These are phyloP conservation scores for Peromyscus eremicus DNA, from an alignment of 2,797 vertebrate genomes.

Conservation along the genomic window DNA sequence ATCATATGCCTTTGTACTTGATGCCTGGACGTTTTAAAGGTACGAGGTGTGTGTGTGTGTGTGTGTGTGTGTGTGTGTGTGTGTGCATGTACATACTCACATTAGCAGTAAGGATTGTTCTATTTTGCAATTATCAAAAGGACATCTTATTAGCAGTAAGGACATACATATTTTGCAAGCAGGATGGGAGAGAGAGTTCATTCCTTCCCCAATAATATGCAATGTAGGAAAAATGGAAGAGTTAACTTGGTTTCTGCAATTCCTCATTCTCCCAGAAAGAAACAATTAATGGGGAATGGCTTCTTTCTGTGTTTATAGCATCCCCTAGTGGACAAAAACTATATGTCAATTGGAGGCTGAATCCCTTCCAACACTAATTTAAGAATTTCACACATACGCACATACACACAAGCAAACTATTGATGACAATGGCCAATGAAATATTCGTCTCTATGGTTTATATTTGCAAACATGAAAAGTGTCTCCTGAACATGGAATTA, in stretches of 20 bases:
- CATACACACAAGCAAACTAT: background rate
- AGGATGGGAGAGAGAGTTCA: background rate
- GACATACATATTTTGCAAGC: constrained; percentile 6
- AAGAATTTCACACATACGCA: background rate
- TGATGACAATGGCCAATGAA: background rate
- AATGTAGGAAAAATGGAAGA: constrained; percentile 59
- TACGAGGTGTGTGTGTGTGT: background rate
- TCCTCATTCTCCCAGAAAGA: constrained; percentile 20
- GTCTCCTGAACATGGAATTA: background rate
- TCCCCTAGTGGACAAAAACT: constrained; percentile 68
- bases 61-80: background rate
- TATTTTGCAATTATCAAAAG: no score
- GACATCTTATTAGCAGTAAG: background rate
- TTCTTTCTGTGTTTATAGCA: constrained; percentile 72
- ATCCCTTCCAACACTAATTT: background rate
- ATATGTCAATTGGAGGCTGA: constrained; percentile 61
- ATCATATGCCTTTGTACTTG: background rate
- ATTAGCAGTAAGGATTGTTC: background rate
- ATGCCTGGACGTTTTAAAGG: background rate
- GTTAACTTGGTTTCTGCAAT: constrained; percentile 59
- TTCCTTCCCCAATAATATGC: constrained; percentile 54
- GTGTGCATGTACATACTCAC: background rate
- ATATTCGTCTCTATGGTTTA: background rate
- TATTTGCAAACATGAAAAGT: background rate
- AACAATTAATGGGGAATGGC: background rate